A percentile compares a stretch with the other conserved stretches of the same genome.
These are phyloP conservation scores for Antheraea assamensis DNA, from an alignment of 2,888 invertebrate genomes.

Conservation along the genomic window DNA sequence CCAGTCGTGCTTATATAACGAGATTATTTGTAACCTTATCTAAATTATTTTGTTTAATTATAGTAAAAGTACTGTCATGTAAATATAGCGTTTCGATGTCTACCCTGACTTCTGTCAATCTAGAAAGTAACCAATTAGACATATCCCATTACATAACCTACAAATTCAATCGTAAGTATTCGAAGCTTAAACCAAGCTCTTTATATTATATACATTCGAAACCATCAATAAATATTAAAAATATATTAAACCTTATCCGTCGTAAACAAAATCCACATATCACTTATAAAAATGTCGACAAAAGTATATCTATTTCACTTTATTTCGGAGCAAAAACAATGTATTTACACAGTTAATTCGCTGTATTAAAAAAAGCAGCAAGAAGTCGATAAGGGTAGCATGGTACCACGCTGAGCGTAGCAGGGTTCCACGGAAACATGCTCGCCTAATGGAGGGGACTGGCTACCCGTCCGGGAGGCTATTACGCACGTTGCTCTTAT, in stretches of 20 bases:
- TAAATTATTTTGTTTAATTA: no score
- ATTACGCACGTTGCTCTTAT: constrained; percentile 66
- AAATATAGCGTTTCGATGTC: not conserved
- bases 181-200: not conserved
- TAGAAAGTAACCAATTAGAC: not conserved
- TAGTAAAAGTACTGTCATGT: no score
- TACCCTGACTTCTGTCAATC: not conserved
- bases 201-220: not conserved
- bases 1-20: constrained; percentile 43
- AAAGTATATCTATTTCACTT: not conserved
- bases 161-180: not conserved
- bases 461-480: constrained; percentile 58
- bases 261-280: not conserved
- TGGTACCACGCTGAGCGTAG: constrained; percentile 63
- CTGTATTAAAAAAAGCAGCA: constrained; percentile 40
- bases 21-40: not conserved
- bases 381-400: constrained; percentile 41
- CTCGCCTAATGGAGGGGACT: constrained; percentile 67
- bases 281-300: no score
- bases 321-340: not conserved
- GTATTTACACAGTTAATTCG: constrained; percentile 15
- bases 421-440: constrained; percentile 64
- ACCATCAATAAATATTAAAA: not conserved
- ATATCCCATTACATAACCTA: not conserved
- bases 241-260: not conserved